Evolutionary conservation across 1,140 invertebrate species (phyloP), one percentile per base, ranked within the genome.

Genomic region (Achatina immaculata): DNA sequence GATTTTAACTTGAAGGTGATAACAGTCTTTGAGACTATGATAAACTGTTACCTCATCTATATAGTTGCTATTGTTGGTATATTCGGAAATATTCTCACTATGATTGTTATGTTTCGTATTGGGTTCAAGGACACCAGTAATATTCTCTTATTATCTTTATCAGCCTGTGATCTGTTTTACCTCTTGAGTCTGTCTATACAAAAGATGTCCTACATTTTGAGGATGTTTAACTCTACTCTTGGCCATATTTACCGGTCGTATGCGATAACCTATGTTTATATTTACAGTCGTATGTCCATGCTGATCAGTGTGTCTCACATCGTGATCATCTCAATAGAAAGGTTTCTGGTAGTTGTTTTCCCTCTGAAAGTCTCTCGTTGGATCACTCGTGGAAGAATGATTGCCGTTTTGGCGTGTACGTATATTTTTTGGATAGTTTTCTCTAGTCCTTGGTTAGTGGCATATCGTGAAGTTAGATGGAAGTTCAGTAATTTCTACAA

Each of bases 121-220:
- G 74, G 74, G 1, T 76, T 76, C 24, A 43, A 36, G 42, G 74
- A 76, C 31, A 76, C 31, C 31, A 76, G n/a, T 21, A 76, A 58
- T 19, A 76, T 76, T 24, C 19, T 76, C 14, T 43, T 76, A 14
- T 40, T 62, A n/a, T 58, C 74, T 28, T 24, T 76, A 11, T 45
- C 74, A 1, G 6, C 38, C 1, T 3, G 34, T 21, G 74, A 76
- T 43, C 55, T 76, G 4, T 38, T 65, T 28, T 76, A 16, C 34
- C 19, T 45, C 14, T 2, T 76, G 31, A 40, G 4, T 14, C 28
- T 40, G 1, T 40, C n/a, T 9, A 14, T 24, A 19, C 31, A 38
- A 28, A 36, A 51, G n/a, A 0, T 62, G 0, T 16, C 11, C 21
- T 76, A 55, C n/a, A 34, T 62, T 19, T n/a, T 76, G 16, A 16